phyloP scores from a whole-genome alignment of 2,797 vertebrate species.

The Catostomus latipinnis region DNA sequence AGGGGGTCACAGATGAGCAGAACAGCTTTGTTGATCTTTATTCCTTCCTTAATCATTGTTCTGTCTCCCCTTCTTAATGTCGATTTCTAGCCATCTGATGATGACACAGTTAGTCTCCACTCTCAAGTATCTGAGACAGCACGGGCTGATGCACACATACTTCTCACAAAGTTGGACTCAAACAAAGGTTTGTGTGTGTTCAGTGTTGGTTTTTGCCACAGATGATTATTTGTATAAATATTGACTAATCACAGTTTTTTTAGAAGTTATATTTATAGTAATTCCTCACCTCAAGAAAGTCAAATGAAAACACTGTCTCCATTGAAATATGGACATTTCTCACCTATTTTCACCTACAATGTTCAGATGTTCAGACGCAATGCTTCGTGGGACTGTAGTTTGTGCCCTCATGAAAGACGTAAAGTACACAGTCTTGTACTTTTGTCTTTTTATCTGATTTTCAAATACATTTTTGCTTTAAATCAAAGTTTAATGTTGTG shows the following conservation, averaged over 20 bases:
- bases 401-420: too few species aligned
- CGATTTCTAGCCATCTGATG: conserved; percentile 90
- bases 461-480: too few species aligned
- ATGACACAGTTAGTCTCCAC: conserved; percentile 97
- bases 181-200: conserved; percentile 52
- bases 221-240: neutral
- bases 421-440: too few species aligned
- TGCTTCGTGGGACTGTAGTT: too few species aligned
- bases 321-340: too few species aligned
- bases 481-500: too few species aligned
- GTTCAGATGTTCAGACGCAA: neutral
- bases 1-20: too few species aligned
- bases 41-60: neutral
- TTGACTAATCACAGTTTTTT: too few species aligned
- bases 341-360: neutral
- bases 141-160: conserved; percentile 84
- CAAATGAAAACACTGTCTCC: too few species aligned
- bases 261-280: too few species aligned
- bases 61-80: neutral
- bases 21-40: neutral
- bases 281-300: too few species aligned
- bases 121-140: conserved; percentile 97
- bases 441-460: too few species aligned
- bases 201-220: neutral
- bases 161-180: conserved; percentile 87